Conservation (phyloP, 2,797 vertebrate species). For the Eutrigla gurnardus region DNA sequence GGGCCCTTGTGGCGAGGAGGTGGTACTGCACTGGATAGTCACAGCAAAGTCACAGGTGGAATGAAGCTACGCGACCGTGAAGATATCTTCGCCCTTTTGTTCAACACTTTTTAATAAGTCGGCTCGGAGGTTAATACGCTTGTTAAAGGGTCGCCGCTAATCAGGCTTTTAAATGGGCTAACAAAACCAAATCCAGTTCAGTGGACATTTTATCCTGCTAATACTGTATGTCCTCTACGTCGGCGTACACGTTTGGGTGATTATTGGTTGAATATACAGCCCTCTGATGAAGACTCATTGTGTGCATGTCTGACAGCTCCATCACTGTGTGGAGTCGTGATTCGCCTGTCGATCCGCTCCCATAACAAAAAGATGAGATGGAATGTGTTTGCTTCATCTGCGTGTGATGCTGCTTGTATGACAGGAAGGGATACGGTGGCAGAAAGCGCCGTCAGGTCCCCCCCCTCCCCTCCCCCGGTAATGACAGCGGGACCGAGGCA, state of each 20-base stretch:
- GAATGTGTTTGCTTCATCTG: slow-evolving; percentile 5
- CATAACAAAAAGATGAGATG: slow-evolving; percentile 8
- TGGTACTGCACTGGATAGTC: slow-evolving; percentile 31
- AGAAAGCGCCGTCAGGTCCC: slow-evolving; percentile 33
- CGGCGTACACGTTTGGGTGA: slow-evolving; percentile 22
- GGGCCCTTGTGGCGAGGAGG: slow-evolving; percentile 41
- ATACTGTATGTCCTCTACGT: slow-evolving; percentile 60
- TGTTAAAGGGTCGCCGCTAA: slow-evolving; percentile 69
- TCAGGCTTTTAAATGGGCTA: slow-evolving; percentile 66
- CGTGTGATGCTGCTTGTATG: slow-evolving; percentile 31
- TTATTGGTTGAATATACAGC: slow-evolving; percentile 16
- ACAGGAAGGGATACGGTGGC: slow-evolving; percentile 38
- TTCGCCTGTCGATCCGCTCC: slow-evolving; percentile 2
- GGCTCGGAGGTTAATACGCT: slow-evolving; percentile 66
- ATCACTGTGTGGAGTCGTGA: background rate
- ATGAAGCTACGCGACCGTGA: slow-evolving; percentile 13
- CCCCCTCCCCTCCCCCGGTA: slow-evolving; percentile 55
- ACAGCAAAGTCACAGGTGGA: slow-evolving; percentile 21
- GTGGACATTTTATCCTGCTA: slow-evolving; percentile 58
- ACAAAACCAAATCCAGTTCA: slow-evolving; percentile 70
- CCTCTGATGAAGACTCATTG: background rate
- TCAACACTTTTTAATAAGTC: slow-evolving; percentile 58
- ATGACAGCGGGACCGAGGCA: slow-evolving; percentile 76
- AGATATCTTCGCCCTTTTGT: slow-evolving; percentile 54
- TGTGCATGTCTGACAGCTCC: slow-evolving; percentile 22